Evolutionary conservation across 2,888 invertebrate genomes (phyloP).

Genomic region (Laothoe populi): DNA sequence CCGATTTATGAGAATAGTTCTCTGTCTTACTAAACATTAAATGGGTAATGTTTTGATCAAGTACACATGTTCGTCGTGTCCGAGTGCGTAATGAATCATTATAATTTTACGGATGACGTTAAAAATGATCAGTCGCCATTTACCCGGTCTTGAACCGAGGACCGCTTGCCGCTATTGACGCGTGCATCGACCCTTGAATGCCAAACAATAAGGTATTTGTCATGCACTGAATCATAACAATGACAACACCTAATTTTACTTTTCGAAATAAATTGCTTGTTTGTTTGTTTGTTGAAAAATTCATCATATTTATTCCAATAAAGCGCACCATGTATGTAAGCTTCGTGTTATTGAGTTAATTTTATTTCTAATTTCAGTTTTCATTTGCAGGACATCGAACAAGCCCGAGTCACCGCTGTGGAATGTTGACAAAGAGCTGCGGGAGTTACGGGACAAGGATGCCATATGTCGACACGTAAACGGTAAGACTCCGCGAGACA

Average conservation of each 20-base stretch:
- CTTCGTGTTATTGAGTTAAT: conserved; percentile 31
- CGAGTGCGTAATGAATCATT: conserved; percentile 57
- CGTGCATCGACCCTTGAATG: conserved; percentile 74
- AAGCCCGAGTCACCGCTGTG: conserved; percentile 77
- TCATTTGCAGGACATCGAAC: conserved; percentile 68
- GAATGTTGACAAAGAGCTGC: conserved; percentile 72
- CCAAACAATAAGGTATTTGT: conserved; percentile 67
- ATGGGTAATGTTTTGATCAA: conserved; percentile 11
- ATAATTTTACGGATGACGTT: conserved; percentile 75
- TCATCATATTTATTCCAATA: conserved; percentile 1
- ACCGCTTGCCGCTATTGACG: conserved; percentile 54
- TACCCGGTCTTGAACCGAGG: conserved; percentile 67
- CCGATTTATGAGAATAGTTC: background rate
- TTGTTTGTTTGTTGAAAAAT: conserved; percentile 17
- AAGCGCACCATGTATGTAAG: background rate
- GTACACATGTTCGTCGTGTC: conserved; percentile 40
- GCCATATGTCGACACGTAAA: conserved; percentile 70
- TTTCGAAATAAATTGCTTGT: conserved; percentile 31
- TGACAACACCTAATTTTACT: conserved; percentile 46
- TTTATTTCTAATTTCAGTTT: conserved; percentile 53
- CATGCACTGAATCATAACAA: conserved; percentile 62
- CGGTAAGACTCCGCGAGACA: conserved; percentile 77
- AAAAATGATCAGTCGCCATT: conserved; percentile 50
- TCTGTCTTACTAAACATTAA: background rate
- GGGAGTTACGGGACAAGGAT: conserved; percentile 68